Evolutionary conservation across 2,797 vertebrate species (phyloP).

Genomic region (Lateolabrax maculatus): DNA sequence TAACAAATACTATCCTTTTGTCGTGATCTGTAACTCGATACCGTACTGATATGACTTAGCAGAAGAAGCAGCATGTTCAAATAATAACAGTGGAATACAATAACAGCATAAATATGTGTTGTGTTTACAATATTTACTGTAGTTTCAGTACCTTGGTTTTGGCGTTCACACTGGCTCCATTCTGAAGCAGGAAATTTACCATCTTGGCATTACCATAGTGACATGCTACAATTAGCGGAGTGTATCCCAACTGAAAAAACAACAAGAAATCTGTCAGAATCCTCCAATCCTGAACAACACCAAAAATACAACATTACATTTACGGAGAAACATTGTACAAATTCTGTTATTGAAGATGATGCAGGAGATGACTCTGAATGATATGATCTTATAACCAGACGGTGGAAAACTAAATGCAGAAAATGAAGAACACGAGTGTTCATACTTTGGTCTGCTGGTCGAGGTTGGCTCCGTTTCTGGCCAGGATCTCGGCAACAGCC

Average conservation of each 20-base stretch:
- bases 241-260: slow-evolving; percentile 94
- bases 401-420: background rate
- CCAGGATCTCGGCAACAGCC: slow-evolving; percentile 90
- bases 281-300: background rate
- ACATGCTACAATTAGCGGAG: slow-evolving; percentile 97
- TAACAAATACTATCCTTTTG: background rate
- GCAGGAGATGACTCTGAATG: accelerated
- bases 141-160: slow-evolving; percentile 93
- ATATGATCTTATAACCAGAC: too few species aligned
- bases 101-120: background rate
- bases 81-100: background rate
- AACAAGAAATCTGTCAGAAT: background rate
- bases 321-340: background rate
- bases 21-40: too few species aligned
- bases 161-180: slow-evolving; percentile 92
- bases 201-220: slow-evolving; percentile 99
- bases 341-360: too few species aligned
- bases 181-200: slow-evolving; percentile 97
- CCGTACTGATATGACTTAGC: background rate
- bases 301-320: background rate
- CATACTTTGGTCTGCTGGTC: slow-evolving; percentile 98
- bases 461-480: slow-evolving; percentile 88
- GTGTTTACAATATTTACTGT: background rate
- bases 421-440: background rate
- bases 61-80: background rate